Conservation (phyloP, 2,888 invertebrate species). For the Ennomos fuscantarius region DNA sequence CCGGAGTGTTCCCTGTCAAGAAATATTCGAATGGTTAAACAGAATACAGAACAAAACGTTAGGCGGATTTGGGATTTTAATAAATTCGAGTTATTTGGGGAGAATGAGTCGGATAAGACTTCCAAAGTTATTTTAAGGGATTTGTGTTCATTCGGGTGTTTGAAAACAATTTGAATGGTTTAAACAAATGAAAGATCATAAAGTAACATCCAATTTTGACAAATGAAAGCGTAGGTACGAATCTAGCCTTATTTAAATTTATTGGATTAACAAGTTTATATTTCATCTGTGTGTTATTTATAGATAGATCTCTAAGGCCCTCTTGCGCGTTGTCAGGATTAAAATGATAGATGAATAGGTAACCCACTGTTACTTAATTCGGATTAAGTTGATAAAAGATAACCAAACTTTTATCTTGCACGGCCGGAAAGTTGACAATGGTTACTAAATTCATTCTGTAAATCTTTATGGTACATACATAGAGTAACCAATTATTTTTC, state of each 20-base stretch:
- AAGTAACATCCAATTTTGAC: slow-evolving; percentile 9
- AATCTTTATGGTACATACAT: too few relatives aligned
- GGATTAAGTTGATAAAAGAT: too few relatives aligned
- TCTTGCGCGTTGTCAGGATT: too few relatives aligned
- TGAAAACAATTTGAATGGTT: slow-evolving; percentile 30
- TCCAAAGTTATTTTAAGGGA: slow-evolving; percentile 25
- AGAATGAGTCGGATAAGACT: slow-evolving; percentile 27
- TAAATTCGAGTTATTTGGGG: slow-evolving; percentile 24
- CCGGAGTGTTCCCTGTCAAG: slow-evolving; percentile 85
- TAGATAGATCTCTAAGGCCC: too few relatives aligned
- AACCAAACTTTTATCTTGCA: too few relatives aligned
- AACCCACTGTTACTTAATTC: too few relatives aligned
- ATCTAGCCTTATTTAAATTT: slow-evolving; percentile 8
- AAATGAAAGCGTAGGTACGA: slow-evolving; percentile 11
- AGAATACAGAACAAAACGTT: slow-evolving; percentile 17
- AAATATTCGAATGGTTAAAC: slow-evolving; percentile 34
- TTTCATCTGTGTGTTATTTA: too few relatives aligned
- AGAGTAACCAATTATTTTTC: too few relatives aligned
- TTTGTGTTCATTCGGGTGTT: slow-evolving; percentile 27
- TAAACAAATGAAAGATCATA: slow-evolving; percentile 22
- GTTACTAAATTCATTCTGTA: too few relatives aligned
- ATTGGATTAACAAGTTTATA: too few relatives aligned
- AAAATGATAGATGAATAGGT: too few relatives aligned
- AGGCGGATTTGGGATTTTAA: slow-evolving; percentile 20
- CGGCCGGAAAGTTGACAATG: too few relatives aligned